A percentile compares a stretch with the other conserved stretches of the same genome.
Evolutionary conservation across 2,888 invertebrate species (phyloP).

Genomic region (Dioctria rufipes): DNA sequence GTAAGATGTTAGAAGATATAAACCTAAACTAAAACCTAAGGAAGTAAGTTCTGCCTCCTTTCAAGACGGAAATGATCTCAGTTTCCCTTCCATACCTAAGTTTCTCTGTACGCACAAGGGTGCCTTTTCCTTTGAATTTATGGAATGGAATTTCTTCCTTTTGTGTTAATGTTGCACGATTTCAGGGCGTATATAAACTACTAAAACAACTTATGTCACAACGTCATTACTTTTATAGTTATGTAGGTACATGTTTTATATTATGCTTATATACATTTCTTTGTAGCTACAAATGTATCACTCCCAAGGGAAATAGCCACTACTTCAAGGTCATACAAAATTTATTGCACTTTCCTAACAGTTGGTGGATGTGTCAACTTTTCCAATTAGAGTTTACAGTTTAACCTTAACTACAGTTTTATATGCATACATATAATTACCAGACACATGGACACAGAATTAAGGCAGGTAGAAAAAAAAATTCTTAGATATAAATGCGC

Average conservation of each 20-base stretch:
- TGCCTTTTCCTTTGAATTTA: background rate
- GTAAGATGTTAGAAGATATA: conserved; percentile 9
- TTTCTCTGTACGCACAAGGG: background rate
- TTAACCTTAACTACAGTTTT: too few relatives aligned
- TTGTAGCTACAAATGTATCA: conserved; percentile 17
- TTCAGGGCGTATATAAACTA: conserved; percentile 17
- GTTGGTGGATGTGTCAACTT: conserved; percentile 26
- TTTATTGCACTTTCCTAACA: conserved; percentile 24
- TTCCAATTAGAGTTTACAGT: too few relatives aligned
- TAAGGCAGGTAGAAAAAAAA: too few relatives aligned
- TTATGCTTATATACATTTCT: background rate
- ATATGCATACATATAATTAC: too few relatives aligned
- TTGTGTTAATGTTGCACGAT: conserved; percentile 18
- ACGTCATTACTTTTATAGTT: conserved; percentile 43
- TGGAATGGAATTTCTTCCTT: conserved; percentile 23
- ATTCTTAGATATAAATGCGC: too few relatives aligned
- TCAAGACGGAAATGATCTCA: conserved; percentile 14
- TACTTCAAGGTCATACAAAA: background rate
- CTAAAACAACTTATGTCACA: conserved; percentile 37
- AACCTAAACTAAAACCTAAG: conserved; percentile 32
- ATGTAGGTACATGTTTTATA: background rate
- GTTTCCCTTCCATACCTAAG: background rate
- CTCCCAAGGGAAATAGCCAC: conserved; percentile 1
- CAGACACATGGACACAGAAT: too few relatives aligned
- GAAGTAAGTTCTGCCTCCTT: conserved; percentile 6